Evolutionary conservation across 2,888 invertebrate species (phyloP).

Genomic region (Prosopocoilus inquinatus): DNA sequence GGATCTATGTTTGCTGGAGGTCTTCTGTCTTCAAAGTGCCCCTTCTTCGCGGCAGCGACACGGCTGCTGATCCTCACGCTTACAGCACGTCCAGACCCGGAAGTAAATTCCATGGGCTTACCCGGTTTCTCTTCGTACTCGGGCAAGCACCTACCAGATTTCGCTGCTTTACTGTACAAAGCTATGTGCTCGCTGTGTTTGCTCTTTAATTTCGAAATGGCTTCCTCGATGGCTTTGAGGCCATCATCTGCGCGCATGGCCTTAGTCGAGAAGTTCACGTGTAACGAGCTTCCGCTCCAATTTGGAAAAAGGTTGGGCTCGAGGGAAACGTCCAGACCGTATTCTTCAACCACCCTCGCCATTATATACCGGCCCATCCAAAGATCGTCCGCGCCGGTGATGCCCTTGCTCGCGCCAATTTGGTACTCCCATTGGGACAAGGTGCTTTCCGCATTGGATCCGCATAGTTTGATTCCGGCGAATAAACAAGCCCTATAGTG

Average conservation of each 20-base stretch:
- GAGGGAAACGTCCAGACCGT: slow-evolving; percentile 57
- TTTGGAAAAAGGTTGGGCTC: slow-evolving; percentile 58
- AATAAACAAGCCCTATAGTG: slow-evolving; percentile 78
- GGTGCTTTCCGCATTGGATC: slow-evolving; percentile 82
- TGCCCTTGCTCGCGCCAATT: slow-evolving; percentile 63
- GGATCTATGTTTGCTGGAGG: slow-evolving; percentile 75
- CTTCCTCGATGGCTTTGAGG: slow-evolving; percentile 64
- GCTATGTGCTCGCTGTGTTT: slow-evolving; percentile 73
- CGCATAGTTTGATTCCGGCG: slow-evolving; percentile 74
- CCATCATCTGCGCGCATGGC: slow-evolving; percentile 71
- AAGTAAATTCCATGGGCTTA: slow-evolving; percentile 41
- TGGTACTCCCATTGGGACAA: slow-evolving; percentile 68
- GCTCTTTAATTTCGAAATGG: slow-evolving; percentile 71
- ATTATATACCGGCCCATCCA: slow-evolving; percentile 62
- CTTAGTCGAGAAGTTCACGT: slow-evolving; percentile 87
- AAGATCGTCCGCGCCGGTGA: slow-evolving; percentile 60
- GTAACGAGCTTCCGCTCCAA: slow-evolving; percentile 69
- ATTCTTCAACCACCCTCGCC: slow-evolving; percentile 61
- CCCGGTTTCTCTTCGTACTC: slow-evolving; percentile 73
- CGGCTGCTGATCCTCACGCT: slow-evolving; percentile 73
- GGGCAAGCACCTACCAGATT: slow-evolving; percentile 73
- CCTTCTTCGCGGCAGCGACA: slow-evolving; percentile 68
- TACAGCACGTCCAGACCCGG: slow-evolving; percentile 61
- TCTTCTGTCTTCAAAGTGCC: slow-evolving; percentile 77
- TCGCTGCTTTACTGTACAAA: slow-evolving; percentile 74